Conservation (phyloP, 2,797 vertebrate genomes). For the Lateolabrax maculatus region DNA sequence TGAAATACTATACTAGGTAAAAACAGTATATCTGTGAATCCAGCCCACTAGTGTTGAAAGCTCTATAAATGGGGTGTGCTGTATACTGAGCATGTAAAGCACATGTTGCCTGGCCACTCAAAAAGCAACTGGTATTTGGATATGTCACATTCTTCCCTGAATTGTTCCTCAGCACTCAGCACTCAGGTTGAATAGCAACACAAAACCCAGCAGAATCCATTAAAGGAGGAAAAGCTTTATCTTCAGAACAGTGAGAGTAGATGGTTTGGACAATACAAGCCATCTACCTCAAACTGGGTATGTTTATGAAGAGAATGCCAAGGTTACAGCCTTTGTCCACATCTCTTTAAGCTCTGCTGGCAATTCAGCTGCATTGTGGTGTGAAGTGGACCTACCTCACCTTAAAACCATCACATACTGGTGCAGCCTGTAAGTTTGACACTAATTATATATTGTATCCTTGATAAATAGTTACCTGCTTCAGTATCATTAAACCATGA, state of each 20-base stretch:
- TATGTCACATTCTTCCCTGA: constrained; percentile 69
- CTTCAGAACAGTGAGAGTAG: constrained; percentile 52
- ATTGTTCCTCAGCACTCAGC: constrained; percentile 76
- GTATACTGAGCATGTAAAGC: constrained; percentile 32
- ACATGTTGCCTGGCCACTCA: constrained; percentile 54
- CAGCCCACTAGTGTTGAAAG: constrained; percentile 31
- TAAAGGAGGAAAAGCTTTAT: constrained; percentile 70
- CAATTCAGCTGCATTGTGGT: constrained; percentile 26
- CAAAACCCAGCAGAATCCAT: constrained; percentile 70
- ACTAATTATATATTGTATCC: not conserved
- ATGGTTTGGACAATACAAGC: constrained; percentile 63
- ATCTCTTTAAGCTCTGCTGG: constrained; percentile 15
- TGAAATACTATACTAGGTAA: constrained; percentile 6
- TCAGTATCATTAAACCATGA: not conserved
- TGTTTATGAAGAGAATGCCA: constrained; percentile 64
- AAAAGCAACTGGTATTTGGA: constrained; percentile 65
- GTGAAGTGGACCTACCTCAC: constrained; percentile 9
- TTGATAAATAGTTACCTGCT: not conserved
- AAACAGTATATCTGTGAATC: constrained; percentile 14
- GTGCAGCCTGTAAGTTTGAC: not conserved
- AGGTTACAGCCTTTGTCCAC: constrained; percentile 71
- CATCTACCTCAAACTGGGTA: constrained; percentile 56
- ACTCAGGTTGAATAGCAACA: constrained; percentile 63
- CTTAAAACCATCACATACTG: not conserved
- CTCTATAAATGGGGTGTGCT: constrained; percentile 25